These are phyloP conservation scores for Elaphurus davidianus DNA, from an alignment of 2,113 vertebrate species.

Conservation along the genomic window DNA sequence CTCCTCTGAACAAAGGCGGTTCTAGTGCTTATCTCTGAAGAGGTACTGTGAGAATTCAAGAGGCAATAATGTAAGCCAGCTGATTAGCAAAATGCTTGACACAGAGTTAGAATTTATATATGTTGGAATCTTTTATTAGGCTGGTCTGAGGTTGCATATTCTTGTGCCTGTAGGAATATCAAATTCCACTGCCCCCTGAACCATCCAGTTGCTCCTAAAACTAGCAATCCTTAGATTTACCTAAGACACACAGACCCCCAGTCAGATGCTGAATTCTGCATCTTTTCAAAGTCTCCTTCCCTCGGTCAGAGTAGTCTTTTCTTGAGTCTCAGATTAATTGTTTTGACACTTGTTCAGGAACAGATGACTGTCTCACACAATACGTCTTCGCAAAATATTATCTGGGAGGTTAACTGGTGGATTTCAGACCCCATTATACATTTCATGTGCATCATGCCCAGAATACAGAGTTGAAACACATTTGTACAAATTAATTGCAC, in stretches of 20 bases:
- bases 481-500: conserved; percentile 53
- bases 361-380: neutral
- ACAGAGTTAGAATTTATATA: neutral
- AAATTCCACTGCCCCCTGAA: rapidly evolving
- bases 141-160: neutral
- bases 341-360: neutral
- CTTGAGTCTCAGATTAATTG: neutral
- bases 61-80: neutral
- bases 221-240: neutral
- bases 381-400: neutral
- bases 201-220: neutral
- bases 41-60: neutral
- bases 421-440: neutral
- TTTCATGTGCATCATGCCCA: neutral
- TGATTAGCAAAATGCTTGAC: too few relatives aligned
- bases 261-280: neutral
- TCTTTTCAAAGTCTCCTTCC: neutral
- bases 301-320: neutral
- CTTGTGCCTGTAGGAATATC: neutral
- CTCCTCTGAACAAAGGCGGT: neutral
- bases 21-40: neutral
- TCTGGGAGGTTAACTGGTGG: neutral
- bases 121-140: neutral
- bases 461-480: conserved; percentile 1
- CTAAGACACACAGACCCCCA: neutral